phyloP scores from a whole-genome alignment of 2,888 invertebrate genomes.

The Trichopria drosophilae region DNA sequence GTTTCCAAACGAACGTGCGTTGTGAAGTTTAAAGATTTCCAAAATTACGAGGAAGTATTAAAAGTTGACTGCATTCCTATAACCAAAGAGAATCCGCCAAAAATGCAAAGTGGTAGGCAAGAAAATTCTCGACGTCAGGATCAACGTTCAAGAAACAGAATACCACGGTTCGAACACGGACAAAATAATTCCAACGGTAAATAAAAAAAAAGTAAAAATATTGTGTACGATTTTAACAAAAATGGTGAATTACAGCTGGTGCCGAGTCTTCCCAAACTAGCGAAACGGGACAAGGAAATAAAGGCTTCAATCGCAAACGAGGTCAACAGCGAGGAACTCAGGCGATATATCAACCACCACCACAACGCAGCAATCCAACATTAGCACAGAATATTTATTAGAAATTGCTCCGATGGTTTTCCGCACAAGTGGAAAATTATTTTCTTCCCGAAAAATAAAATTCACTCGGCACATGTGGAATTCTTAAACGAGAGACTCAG shows the following conservation, averaged over 20 bases:
- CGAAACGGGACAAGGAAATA: background rate
- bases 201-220: background rate
- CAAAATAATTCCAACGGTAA: constrained; percentile 47
- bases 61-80: constrained; percentile 79
- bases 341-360: constrained; percentile 56
- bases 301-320: constrained; percentile 41
- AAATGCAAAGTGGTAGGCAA: constrained; percentile 19
- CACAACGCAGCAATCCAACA: constrained; percentile 42
- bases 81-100: constrained; percentile 47
- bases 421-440: no score
- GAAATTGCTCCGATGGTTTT: no score
- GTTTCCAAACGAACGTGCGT: constrained; percentile 82
- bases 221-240: constrained; percentile 1
- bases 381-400: background rate
- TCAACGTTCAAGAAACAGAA: constrained; percentile 46
- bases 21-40: constrained; percentile 84
- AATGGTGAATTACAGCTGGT: background rate
- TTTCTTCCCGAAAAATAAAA: no score
- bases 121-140: constrained; percentile 44
- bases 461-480: no score
- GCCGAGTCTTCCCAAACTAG: background rate
- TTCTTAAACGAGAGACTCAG: no score
- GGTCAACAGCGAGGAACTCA: constrained; percentile 52
- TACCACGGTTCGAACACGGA: constrained; percentile 49
- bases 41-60: constrained; percentile 86